Percentiles rank a stretch among this genome's conserved stretches.
Evolutionary conservation across 2,888 invertebrate species (phyloP).

Genomic region (Pristionchus fissidentatus): DNA sequence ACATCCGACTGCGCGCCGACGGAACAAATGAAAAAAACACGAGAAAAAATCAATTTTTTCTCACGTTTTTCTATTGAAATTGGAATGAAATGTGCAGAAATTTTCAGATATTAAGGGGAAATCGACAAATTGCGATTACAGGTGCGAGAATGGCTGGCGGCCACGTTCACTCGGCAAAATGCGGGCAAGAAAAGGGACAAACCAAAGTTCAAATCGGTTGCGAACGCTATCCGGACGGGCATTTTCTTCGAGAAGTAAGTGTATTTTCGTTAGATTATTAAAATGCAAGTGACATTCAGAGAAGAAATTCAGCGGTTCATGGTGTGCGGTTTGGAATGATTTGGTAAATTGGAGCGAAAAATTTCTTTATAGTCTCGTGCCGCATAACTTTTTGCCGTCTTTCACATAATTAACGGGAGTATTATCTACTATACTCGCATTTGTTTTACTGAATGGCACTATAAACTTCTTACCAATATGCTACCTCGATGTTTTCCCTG

Average conservation of each 20-base stretch:
- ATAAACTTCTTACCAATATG: background rate
- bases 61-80: background rate
- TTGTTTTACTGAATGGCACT: background rate
- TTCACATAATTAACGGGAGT: too few relatives aligned
- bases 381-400: too few relatives aligned
- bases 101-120: background rate
- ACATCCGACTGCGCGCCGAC: slow-evolving; percentile 79
- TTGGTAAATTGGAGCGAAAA: background rate
- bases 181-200: slow-evolving; percentile 83
- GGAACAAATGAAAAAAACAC: too few relatives aligned
- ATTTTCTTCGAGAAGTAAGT: slow-evolving; percentile 87
- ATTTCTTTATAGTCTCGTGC: too few relatives aligned
- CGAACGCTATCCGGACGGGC: slow-evolving; percentile 94
- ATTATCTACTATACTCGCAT: background rate
- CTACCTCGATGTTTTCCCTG: too few relatives aligned
- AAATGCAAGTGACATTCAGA: background rate
- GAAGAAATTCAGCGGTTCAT: background rate
- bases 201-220: slow-evolving; percentile 89
- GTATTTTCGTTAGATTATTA: background rate
- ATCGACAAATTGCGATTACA: too few relatives aligned
- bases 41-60: background rate
- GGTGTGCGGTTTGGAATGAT: background rate
- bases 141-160: slow-evolving; percentile 95
- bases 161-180: slow-evolving; percentile 90
- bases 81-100: background rate